These are phyloP conservation scores for Dendropsophus ebraccatus DNA, from an alignment of 2,113 vertebrate genomes.

Conservation along the genomic window DNA sequence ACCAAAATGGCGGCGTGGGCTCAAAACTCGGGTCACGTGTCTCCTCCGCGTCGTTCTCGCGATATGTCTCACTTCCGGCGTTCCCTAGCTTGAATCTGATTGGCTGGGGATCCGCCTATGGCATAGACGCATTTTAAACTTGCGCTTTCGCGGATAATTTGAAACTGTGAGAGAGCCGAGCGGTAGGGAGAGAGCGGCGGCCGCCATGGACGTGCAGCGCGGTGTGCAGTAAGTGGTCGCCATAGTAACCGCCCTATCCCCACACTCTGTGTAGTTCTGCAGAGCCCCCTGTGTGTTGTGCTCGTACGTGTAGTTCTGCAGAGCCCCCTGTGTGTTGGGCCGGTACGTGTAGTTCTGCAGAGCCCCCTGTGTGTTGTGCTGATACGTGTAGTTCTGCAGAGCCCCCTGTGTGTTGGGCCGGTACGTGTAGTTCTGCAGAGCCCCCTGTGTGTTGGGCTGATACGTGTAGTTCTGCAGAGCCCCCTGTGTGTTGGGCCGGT, in stretches of 20 bases:
- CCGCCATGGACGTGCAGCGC: slow-evolving; percentile 36
- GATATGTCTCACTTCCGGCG: neutral
- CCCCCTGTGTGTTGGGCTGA: too few relatives aligned
- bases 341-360: neutral
- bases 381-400: too few relatives aligned
- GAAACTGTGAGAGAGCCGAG: slow-evolving; percentile 18
- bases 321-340: neutral
- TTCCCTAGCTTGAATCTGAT: slow-evolving; percentile 20
- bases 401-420: too few relatives aligned
- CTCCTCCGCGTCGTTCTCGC: neutral
- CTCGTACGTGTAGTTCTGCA: neutral
- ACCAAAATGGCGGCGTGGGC: neutral
- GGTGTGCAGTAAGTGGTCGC: slow-evolving; percentile 52
- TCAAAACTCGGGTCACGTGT: neutral
- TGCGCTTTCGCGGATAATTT: slow-evolving; percentile 42
- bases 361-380: too few relatives aligned
- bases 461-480: too few relatives aligned
- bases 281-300: neutral
- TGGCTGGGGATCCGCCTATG: slow-evolving; percentile 31
- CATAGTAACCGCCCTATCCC: too few relatives aligned
- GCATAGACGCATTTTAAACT: neutral
- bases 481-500: too few relatives aligned
- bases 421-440: too few relatives aligned
- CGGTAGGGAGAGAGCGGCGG: neutral
- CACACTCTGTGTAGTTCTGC: neutral